These are phyloP conservation scores for Reticulitermes speratus DNA, from an alignment of 1,140 invertebrate genomes.

Conservation along the genomic window DNA sequence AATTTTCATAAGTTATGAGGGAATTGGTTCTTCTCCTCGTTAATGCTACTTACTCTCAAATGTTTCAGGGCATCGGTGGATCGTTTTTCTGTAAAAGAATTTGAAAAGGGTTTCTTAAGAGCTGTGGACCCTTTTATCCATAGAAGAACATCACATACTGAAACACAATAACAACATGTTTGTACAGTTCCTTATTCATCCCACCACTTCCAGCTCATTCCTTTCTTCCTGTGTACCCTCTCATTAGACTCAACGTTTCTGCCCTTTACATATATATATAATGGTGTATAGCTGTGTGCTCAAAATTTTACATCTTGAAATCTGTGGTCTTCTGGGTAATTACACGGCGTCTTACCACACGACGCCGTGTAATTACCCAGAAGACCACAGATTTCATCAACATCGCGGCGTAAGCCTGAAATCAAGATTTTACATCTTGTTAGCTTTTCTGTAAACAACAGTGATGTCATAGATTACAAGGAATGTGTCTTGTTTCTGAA, in stretches of 20 bases:
- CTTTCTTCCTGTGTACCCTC: neutral
- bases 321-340: too few species aligned
- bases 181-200: neutral
- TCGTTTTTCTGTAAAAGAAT: slow-evolving; percentile 72
- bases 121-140: slow-evolving; percentile 61
- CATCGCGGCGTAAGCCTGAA: too few species aligned
- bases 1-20: too few species aligned
- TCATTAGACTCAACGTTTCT: neutral
- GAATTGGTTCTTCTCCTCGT: too few species aligned
- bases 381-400: too few species aligned
- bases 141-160: neutral
- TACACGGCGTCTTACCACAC: too few species aligned
- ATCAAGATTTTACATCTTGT: neutral
- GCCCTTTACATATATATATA: neutral
- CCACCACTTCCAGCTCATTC: neutral
- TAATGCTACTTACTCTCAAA: too few species aligned
- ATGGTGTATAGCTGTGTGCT: neutral
- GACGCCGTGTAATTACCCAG: too few species aligned
- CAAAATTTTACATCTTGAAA: neutral
- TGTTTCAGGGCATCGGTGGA: slow-evolving; percentile 64
- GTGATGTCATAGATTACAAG: neutral
- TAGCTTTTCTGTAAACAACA: neutral
- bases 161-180: neutral
- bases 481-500: neutral
- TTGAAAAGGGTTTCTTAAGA: slow-evolving; percentile 71